Conservation (phyloP, 2,888 invertebrate species). For the Eristalis tenax region DNA sequence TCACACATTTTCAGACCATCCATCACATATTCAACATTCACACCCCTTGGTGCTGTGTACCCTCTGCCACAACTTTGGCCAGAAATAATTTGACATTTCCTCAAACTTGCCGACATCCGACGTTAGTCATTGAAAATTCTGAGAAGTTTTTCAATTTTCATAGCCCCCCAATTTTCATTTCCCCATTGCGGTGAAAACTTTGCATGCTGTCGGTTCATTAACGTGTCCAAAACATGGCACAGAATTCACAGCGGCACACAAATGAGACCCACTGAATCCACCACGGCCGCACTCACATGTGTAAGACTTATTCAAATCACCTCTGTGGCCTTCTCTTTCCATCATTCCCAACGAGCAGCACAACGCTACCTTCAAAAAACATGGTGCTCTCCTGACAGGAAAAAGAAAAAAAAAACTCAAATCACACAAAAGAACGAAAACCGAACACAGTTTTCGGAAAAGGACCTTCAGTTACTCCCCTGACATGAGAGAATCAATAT, state of each 20-base stretch:
- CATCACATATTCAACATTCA: too few relatives aligned
- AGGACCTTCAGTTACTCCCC: conserved; percentile 32
- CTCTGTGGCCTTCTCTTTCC: neutral
- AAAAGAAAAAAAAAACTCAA: neutral
- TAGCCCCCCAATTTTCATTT: neutral
- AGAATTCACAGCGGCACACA: neutral
- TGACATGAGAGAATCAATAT: conserved; percentile 59
- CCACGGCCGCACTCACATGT: neutral
- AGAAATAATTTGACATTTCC: neutral
- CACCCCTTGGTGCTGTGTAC: too few relatives aligned
- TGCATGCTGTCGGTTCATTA: neutral
- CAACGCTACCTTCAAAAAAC: too few relatives aligned
- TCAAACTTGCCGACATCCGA: neutral
- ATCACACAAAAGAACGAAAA: conserved; percentile 10
- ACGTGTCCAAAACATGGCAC: neutral
- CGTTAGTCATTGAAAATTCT: neutral
- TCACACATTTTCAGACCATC: too few relatives aligned
- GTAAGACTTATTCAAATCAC: neutral
- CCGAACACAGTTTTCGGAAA: conserved; percentile 22
- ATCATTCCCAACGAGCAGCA: neutral
- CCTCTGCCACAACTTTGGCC: too few relatives aligned
- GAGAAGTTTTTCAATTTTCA: neutral
- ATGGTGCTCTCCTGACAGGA: too few relatives aligned
- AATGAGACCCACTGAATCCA: neutral
- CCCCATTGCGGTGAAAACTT: neutral